A percentile compares a stretch with the other conserved stretches of the same genome.
Conservation (phyloP, 2,888 invertebrate species). For the Rhimphoctona megacephalus region DNA sequence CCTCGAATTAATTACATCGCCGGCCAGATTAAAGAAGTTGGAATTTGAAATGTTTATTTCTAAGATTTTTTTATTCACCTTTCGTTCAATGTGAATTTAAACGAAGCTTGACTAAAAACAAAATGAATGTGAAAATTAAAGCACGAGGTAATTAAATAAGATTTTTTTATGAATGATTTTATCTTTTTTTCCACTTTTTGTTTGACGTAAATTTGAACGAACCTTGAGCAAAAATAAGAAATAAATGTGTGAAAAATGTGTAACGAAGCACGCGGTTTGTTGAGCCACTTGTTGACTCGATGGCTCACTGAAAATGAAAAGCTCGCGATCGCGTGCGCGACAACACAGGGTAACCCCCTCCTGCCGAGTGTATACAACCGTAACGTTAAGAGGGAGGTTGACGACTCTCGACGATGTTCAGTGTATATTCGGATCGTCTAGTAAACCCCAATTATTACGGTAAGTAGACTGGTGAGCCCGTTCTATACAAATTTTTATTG, state of each 20-base stretch:
- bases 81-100: neutral
- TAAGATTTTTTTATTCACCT: neutral
- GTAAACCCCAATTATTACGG: conserved; percentile 14
- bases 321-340: conserved; percentile 33
- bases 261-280: conserved; percentile 28
- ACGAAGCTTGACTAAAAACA: neutral
- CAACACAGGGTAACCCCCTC: conserved; percentile 38
- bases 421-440: conserved; percentile 11
- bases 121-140: neutral
- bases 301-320: conserved; percentile 58
- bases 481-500: neutral
- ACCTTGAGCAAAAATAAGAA: neutral
- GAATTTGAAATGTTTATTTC: neutral
- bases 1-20: neutral
- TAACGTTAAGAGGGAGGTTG: conserved; percentile 55
- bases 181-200: neutral
- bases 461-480: neutral
- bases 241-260: conserved; percentile 7
- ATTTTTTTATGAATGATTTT: neutral
- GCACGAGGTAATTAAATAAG: neutral
- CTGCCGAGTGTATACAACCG: conserved; percentile 23
- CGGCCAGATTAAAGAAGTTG: neutral
- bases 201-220: neutral
- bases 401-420: conserved; percentile 52
- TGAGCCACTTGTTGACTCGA: conserved; percentile 68